These are phyloP conservation scores for Porites lutea DNA, from an alignment of 64 coral and sea anemone species.

Conservation along the genomic window DNA sequence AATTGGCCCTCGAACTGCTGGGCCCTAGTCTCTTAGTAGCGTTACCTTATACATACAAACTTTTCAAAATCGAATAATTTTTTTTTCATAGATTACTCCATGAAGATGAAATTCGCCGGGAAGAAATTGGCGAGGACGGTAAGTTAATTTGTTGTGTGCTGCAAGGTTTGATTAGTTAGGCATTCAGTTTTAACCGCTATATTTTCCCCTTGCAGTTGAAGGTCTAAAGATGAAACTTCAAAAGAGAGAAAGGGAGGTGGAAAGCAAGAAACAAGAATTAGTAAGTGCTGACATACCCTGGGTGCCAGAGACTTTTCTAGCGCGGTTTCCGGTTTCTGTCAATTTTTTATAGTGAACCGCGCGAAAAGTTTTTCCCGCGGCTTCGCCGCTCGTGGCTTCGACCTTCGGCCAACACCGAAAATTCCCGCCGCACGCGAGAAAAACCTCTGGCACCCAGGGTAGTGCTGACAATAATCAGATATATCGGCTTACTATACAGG, in stretches of 20 bases:
- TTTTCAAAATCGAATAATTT: not conserved
- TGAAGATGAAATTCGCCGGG: slow-evolving; percentile 78
- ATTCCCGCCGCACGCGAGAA: too few relatives aligned
- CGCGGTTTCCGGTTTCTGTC: too few relatives aligned
- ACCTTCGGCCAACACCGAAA: too few relatives aligned
- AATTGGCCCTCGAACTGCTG: too few relatives aligned
- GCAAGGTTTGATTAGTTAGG: too few relatives aligned
- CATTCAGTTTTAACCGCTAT: not conserved
- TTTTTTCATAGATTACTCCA: slow-evolving; percentile 75
- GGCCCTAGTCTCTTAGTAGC: too few relatives aligned
- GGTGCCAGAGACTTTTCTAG: not conserved
- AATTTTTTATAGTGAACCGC: too few relatives aligned
- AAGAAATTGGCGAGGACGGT: slow-evolving; percentile 77
- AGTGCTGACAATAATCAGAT: not conserved
- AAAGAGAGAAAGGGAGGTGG: slow-evolving; percentile 87
- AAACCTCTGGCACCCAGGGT: too few relatives aligned
- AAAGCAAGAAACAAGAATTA: slow-evolving; percentile 87
- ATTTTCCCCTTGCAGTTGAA: slow-evolving; percentile 59
- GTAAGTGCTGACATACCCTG: slow-evolving; percentile 68
- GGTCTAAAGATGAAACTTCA: slow-evolving; percentile 76
- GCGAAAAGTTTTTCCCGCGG: too few relatives aligned
- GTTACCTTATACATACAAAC: too few relatives aligned
- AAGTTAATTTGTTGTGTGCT: not conserved
- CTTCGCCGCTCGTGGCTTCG: too few relatives aligned
- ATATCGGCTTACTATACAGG: too few relatives aligned